Evolutionary conservation across 2,113 vertebrate species (phyloP).

Genomic region (Gnathonemus longibarbis): DNA sequence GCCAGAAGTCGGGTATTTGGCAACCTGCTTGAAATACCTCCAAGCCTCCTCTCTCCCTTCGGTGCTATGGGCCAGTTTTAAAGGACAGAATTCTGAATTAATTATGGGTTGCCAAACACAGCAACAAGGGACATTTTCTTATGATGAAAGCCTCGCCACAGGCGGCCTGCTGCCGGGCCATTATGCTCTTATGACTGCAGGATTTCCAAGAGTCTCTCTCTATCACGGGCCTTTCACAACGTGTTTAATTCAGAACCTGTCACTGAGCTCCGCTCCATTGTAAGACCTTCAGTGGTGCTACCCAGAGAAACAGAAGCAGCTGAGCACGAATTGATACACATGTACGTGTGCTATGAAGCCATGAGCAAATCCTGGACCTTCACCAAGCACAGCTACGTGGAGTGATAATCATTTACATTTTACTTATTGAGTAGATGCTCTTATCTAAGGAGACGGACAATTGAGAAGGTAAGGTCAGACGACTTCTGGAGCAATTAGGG

Average conservation of each 20-base stretch:
- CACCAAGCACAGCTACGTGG: neutral
- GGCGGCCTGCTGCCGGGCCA: neutral
- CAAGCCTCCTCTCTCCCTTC: neutral
- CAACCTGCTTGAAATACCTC: slow-evolving; percentile 13
- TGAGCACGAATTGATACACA: neutral
- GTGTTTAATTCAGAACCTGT: slow-evolving; percentile 13
- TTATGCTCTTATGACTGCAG: neutral
- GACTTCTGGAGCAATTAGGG: neutral
- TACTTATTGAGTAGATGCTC: neutral
- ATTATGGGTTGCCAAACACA: slow-evolving; percentile 17
- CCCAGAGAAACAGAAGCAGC: neutral
- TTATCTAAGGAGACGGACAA: neutral
- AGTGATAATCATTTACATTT: neutral
- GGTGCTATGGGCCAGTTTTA: slow-evolving; percentile 6
- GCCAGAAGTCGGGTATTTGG: slow-evolving; percentile 6
- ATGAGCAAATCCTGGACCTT: neutral
- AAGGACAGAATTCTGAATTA: slow-evolving; percentile 19
- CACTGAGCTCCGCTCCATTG: neutral
- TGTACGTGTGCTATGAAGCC: neutral
- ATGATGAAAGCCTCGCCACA: slow-evolving; percentile 14
- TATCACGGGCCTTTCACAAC: neutral
- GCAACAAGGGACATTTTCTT: slow-evolving; percentile 21
- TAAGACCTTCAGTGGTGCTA: neutral
- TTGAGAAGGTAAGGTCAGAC: neutral
- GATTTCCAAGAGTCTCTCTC: slow-evolving; percentile 1